Evolutionary conservation across 2,113 vertebrate species (phyloP).

Genomic region (Ctenodactylus gundi): DNA sequence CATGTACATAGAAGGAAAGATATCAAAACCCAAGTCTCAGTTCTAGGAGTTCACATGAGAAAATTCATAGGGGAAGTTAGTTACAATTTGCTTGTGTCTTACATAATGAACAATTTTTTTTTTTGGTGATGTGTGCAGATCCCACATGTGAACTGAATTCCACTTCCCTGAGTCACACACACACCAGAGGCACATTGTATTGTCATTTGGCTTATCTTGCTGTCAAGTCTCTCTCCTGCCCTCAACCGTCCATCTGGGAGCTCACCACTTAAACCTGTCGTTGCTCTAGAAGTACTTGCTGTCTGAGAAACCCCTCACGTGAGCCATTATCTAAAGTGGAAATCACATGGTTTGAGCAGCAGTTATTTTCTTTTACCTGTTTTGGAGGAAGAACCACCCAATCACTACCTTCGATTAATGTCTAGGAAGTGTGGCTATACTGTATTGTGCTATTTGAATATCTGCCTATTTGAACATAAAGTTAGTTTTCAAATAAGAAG

Average conservation of each 20-base stretch:
- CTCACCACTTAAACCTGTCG: constrained; percentile 60
- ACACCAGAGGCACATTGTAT: constrained; percentile 6
- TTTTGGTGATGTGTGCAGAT: constrained; percentile 48
- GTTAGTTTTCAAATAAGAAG: neutral
- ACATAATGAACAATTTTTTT: neutral
- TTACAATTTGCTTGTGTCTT: constrained; percentile 33
- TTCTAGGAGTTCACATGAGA: neutral
- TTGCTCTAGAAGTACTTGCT: constrained; percentile 29
- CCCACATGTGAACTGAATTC: constrained; percentile 39
- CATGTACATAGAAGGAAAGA: neutral
- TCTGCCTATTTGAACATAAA: too few relatives aligned
- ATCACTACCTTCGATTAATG: neutral
- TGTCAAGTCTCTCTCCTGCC: constrained; percentile 6
- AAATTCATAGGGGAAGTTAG: constrained; percentile 25
- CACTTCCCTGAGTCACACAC: constrained; percentile 5
- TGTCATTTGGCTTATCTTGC: constrained; percentile 35
- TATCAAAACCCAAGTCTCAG: constrained; percentile 18
- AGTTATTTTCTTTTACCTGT: constrained; percentile 45
- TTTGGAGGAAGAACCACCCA: constrained; percentile 28
- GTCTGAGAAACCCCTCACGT: constrained; percentile 18
- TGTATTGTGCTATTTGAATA: neutral
- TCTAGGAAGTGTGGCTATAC: neutral
- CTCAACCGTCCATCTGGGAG: neutral
- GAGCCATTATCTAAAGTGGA: constrained; percentile 45
- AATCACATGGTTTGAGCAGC: constrained; percentile 31